Base-by-base conservation (phyloP, 2,113 vertebrate species). In the Bettongia penicillata region DNA sequence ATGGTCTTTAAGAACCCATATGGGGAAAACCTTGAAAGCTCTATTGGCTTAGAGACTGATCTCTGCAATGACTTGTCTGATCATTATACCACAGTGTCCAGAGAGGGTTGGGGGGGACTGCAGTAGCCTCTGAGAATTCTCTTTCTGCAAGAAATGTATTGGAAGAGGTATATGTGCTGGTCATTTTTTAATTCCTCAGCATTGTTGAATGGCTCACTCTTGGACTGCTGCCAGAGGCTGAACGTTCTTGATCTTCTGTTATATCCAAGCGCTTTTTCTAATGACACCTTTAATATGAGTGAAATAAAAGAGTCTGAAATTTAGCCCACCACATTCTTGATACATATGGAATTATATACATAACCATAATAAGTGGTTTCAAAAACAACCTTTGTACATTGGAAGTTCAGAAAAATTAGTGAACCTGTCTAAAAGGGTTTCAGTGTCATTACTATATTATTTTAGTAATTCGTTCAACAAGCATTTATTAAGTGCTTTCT, bases 271-370 rank as follows among this genome's bases (percentile, higher is more conserved):
- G 96, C 94, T 97, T 84, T 68, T 43, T 97, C 97, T 98, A 98
- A 98, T 97, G 98, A 97, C 97, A 98, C 98, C 96, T 98, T 98
- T 98, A 98, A 98, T 97, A 96, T 97, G 97, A 97, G 98, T 92
- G 96, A 95, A 96, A 98, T 98, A 94, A 96, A 96, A 98, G 94
- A 96, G 95, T 94, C 98, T 98, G 97, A 97, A 97, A 97, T 97
- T 97, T 97, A 93, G 91, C 94, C 94, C 92, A 95, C 96, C 96
- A 93, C 90, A 96, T 51, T 96, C 2, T 92, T 97, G 97, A 95
- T 91, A 50, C 96, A 90, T 93, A 93, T 95, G 91, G 97, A 97
- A 97, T 98, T 98, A 97, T 93, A 96, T 31, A 97, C 51, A 93
- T 94, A 95, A 94, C 96, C 96, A 3, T 92, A 97, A 98, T 92